A percentile compares a stretch with the other conserved stretches of the same genome.
Evolutionary conservation across 2,797 vertebrate species (phyloP).

Genomic region (Lithobates sylvaticus): DNA sequence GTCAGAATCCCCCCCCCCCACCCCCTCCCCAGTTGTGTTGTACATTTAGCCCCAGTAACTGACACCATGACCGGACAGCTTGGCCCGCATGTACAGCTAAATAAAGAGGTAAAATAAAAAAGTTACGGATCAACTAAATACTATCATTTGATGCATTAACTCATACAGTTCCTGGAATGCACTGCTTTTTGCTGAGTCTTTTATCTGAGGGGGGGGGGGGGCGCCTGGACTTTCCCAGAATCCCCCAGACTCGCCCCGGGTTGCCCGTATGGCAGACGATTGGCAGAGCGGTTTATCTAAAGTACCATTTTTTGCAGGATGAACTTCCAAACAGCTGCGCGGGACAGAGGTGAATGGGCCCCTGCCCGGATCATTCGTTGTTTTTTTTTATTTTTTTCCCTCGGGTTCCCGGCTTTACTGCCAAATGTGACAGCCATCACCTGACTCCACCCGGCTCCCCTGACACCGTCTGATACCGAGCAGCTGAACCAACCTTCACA

Average conservation of each 20-base stretch:
- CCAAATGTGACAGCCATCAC: slow-evolving; percentile 74
- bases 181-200: too few species aligned
- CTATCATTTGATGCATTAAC: too few species aligned
- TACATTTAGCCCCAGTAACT: too few species aligned
- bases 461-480: slow-evolving; percentile 64
- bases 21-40: too few species aligned
- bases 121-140: too few species aligned
- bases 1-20: too few species aligned
- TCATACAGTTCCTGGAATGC: too few species aligned
- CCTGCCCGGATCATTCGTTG: slow-evolving; percentile 1
- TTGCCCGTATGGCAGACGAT: slow-evolving; percentile 1
- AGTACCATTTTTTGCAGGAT: not conserved
- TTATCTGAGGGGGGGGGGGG: too few species aligned
- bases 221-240: too few species aligned
- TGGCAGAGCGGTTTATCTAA: not conserved
- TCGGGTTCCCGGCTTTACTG: slow-evolving; percentile 69
- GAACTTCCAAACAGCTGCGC: slow-evolving; percentile 69
- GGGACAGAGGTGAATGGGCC: slow-evolving; percentile 65
- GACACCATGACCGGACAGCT: too few species aligned
- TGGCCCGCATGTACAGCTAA: too few species aligned
- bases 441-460: slow-evolving; percentile 56
- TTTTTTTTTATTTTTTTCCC: slow-evolving; percentile 64
- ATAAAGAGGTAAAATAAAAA: too few species aligned
- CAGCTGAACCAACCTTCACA: slow-evolving; percentile 81
- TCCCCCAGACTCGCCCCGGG: not conserved